A percentile compares a stretch with the other conserved stretches of the same genome.
These are phyloP conservation scores for Strix uralensis DNA, from an alignment of 2,113 vertebrate genomes.

Conservation along the genomic window DNA sequence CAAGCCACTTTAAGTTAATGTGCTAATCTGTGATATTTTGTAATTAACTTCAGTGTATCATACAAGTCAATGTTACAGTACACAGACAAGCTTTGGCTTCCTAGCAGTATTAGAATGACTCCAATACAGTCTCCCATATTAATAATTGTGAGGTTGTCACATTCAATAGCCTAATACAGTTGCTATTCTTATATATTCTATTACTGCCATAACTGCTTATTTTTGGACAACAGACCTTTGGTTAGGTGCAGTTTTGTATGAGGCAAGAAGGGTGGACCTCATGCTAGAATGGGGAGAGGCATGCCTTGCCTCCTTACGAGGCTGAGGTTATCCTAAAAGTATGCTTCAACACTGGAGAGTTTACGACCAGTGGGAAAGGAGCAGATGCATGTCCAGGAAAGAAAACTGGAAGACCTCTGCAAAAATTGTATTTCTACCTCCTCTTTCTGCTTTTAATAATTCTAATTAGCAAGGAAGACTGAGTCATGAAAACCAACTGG, in stretches of 20 bases:
- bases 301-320: neutral
- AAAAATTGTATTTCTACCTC: neutral
- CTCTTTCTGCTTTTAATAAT: neutral
- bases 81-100: neutral
- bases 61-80: neutral
- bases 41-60: neutral
- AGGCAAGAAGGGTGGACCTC: neutral
- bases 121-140: neutral
- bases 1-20: neutral
- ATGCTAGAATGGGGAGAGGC: neutral
- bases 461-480: neutral
- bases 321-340: neutral
- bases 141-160: neutral
- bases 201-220: neutral
- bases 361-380: neutral
- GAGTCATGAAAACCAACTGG: neutral
- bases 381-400: neutral
- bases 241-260: neutral
- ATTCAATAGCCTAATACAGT: neutral
- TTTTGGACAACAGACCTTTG: neutral
- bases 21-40: neutral
- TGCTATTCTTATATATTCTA: neutral
- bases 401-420: neutral
- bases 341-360: neutral
- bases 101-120: neutral